Conservation (phyloP, 2,888 invertebrate species). For the Clepsis dumicolana region DNA sequence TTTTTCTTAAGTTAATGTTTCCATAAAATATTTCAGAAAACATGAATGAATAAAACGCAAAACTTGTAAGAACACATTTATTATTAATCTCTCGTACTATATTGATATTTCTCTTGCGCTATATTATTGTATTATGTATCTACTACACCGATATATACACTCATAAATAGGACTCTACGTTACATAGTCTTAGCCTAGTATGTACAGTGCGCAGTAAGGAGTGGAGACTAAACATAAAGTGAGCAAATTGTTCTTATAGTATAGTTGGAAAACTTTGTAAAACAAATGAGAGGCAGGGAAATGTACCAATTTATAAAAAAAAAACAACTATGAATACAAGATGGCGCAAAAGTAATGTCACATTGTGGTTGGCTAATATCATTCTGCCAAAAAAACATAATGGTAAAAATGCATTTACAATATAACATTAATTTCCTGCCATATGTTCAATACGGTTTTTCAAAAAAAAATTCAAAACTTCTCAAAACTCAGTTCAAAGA, state of each 20-base stretch:
- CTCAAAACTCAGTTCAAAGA: no score
- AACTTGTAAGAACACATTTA: constrained; percentile 59
- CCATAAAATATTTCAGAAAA: neutral
- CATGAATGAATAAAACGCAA: constrained; percentile 17
- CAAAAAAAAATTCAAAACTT: no score
- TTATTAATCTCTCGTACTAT: constrained; percentile 52
- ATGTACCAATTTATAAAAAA: no score
- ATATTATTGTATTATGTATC: constrained; percentile 42
- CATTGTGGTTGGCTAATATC: no score
- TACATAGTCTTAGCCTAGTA: constrained; percentile 27
- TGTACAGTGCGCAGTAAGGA: constrained; percentile 23
- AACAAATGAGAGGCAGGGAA: no score
- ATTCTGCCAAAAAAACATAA: no score
- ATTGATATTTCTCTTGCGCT: constrained; percentile 46
- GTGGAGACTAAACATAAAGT: constrained; percentile 16
- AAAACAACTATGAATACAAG: no score
- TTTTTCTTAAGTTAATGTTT: no score
- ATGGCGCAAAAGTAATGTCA: no score
- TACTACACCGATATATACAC: constrained; percentile 59
- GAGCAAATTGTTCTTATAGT: constrained; percentile 35
- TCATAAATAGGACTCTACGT: constrained; percentile 50
- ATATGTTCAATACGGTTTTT: no score
- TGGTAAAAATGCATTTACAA: no score
- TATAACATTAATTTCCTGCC: no score
- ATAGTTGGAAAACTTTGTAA: neutral